Conservation (phyloP, 2,888 invertebrate genomes). For the Tigriopus californicus region DNA sequence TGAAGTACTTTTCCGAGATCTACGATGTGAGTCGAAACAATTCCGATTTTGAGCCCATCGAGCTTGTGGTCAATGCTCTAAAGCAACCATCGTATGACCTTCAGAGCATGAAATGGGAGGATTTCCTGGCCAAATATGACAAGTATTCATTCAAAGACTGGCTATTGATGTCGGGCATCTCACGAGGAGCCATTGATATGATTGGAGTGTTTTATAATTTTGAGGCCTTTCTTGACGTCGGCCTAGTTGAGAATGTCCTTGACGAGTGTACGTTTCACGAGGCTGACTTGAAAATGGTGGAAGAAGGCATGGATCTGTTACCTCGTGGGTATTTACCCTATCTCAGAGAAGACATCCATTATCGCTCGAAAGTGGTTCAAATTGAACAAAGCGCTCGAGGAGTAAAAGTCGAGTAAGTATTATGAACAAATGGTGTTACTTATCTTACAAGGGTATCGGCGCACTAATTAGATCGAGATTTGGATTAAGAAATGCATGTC, state of each 20-base stretch:
- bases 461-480: too few species aligned
- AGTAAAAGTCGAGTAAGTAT: neutral
- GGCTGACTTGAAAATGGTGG: neutral
- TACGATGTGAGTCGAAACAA: neutral
- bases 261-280: neutral
- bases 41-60: neutral
- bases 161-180: neutral
- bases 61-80: neutral
- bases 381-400: neutral
- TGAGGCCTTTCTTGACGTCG: neutral
- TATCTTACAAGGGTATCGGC: too few species aligned
- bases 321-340: neutral
- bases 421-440: too few species aligned
- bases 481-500: too few species aligned
- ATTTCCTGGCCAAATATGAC: conserved; percentile 6
- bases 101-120: neutral
- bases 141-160: conserved; percentile 5
- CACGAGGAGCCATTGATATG: neutral
- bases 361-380: neutral
- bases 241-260: neutral
- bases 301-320: neutral
- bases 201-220: neutral
- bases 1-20: neutral
- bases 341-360: neutral
- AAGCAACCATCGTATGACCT: neutral